A percentile compares a stretch with the other conserved stretches of the same genome.
These are phyloP conservation scores for Sapajus apella DNA, from an alignment of 2,113 vertebrate species.

Conservation along the genomic window DNA sequence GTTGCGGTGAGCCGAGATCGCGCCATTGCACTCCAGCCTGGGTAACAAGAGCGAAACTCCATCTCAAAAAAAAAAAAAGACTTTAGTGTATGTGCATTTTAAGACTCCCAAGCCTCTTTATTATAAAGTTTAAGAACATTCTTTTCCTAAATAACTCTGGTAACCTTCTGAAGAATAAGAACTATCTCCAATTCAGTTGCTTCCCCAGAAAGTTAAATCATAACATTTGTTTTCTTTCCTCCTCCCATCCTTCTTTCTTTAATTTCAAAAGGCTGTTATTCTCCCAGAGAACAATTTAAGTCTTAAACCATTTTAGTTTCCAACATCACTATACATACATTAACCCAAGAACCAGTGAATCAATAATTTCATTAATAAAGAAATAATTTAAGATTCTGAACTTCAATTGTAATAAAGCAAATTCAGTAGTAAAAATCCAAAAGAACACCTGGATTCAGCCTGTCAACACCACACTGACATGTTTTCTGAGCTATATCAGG, in stretches of 20 bases:
- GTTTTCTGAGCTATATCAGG: conserved; percentile 58
- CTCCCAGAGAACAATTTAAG: conserved; percentile 49
- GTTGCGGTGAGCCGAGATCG: no score
- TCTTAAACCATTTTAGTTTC: conserved; percentile 58
- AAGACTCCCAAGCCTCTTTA: conserved; percentile 23
- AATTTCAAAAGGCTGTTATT: conserved; percentile 44
- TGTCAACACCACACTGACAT: conserved; percentile 52
- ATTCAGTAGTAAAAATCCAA: not conserved
- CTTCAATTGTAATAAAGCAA: conserved; percentile 48
- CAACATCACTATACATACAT: conserved; percentile 17
- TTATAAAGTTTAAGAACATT: conserved; percentile 36
- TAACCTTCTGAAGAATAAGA: not conserved
- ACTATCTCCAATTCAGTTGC: conserved; percentile 3
- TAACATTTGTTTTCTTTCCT: conserved; percentile 38
- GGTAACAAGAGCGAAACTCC: no score
- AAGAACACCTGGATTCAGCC: conserved; percentile 64
- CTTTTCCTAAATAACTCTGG: conserved; percentile 24
- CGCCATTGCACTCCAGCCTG: no score
- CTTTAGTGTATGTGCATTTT: conserved; percentile 8
- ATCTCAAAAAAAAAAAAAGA: no score
- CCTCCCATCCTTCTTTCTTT: conserved; percentile 1
- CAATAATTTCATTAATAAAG: conserved; percentile 47
- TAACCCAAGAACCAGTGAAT: conserved; percentile 48
- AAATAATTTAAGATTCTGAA: conserved; percentile 33
- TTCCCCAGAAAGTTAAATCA: conserved; percentile 54